These are phyloP conservation scores for Brotula barbata DNA, from an alignment of 2,797 vertebrate genomes.

Conservation along the genomic window DNA sequence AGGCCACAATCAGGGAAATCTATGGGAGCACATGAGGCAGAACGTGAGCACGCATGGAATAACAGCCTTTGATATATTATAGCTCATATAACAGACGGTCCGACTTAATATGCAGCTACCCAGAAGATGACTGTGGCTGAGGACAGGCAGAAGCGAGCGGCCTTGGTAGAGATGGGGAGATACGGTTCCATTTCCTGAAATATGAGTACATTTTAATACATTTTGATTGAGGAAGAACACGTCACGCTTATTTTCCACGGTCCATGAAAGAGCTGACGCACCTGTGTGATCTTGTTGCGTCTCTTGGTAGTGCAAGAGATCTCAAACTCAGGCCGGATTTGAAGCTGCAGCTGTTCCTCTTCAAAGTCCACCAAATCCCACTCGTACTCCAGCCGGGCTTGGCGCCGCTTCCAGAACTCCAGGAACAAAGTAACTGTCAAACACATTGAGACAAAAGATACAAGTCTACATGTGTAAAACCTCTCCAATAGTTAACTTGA, in stretches of 20 bases:
- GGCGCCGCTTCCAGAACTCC: conserved; percentile 84
- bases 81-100: background rate
- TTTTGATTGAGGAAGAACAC: background rate
- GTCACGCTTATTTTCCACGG: background rate
- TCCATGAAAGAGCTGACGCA: conserved; percentile 25
- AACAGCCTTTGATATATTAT: background rate
- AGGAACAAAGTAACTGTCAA: conserved; percentile 80
- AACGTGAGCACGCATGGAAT: background rate
- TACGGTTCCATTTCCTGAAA: conserved; percentile 83
- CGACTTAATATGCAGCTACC: conserved; percentile 63
- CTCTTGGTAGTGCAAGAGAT: conserved; percentile 75
- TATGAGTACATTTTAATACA: background rate
- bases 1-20: conserved; percentile 89
- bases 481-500: no score
- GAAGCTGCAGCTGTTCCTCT: conserved; percentile 84
- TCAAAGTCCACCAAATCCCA: conserved; percentile 85
- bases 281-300: conserved; percentile 80
- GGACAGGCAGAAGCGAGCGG: conserved; percentile 79
- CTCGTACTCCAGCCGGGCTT: conserved; percentile 82
- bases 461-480: no score
- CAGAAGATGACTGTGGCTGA: conserved; percentile 79
- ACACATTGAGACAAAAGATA: background rate
- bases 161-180: conserved; percentile 74
- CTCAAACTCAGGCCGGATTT: conserved; percentile 82
- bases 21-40: conserved; percentile 48